Conservation (phyloP, 2,888 invertebrate genomes). For the Pseudeuparius sepicola region DNA sequence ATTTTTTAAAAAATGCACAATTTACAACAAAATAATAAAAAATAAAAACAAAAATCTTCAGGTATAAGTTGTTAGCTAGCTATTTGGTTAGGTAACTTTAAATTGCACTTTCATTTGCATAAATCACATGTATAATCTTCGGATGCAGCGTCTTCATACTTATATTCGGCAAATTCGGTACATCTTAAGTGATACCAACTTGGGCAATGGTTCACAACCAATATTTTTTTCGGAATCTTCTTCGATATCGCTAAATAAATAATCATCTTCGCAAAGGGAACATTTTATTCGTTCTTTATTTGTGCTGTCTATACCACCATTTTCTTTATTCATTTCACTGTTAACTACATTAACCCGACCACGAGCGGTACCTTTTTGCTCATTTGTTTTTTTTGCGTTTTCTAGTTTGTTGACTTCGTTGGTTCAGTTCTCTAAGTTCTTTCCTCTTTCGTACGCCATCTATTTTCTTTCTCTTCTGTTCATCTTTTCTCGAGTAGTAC, state of each 20-base stretch:
- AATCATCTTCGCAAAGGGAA: constrained; percentile 5
- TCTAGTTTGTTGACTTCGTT: constrained; percentile 5
- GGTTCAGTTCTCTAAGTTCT: constrained; percentile 7
- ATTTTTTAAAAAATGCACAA: no score
- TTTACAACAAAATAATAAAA: no score
- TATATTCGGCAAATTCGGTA: constrained; percentile 1
- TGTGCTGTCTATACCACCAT: constrained; percentile 2
- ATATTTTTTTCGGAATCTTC: constrained; percentile 9
- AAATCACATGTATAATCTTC: constrained; percentile 5
- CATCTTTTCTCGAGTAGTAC: constrained; percentile 2
- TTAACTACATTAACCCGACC: not conserved
- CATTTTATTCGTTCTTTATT: constrained; percentile 1
- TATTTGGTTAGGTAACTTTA: constrained; percentile 3
- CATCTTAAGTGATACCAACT: not conserved
- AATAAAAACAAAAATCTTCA: constrained; percentile 2
- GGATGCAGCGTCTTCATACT: constrained; percentile 3
- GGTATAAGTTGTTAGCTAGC: no score
- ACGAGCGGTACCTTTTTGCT: no score
- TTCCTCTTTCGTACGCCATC: constrained; percentile 7
- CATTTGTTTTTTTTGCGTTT: no score
- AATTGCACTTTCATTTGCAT: constrained; percentile 1
- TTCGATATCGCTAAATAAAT: constrained; percentile 8
- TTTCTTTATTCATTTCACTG: constrained; percentile 3
- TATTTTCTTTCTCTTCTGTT: constrained; percentile 5
- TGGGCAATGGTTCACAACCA: constrained; percentile 8